phyloP scores from a whole-genome alignment of 2,888 invertebrate genomes.

The Thera britannica region DNA sequence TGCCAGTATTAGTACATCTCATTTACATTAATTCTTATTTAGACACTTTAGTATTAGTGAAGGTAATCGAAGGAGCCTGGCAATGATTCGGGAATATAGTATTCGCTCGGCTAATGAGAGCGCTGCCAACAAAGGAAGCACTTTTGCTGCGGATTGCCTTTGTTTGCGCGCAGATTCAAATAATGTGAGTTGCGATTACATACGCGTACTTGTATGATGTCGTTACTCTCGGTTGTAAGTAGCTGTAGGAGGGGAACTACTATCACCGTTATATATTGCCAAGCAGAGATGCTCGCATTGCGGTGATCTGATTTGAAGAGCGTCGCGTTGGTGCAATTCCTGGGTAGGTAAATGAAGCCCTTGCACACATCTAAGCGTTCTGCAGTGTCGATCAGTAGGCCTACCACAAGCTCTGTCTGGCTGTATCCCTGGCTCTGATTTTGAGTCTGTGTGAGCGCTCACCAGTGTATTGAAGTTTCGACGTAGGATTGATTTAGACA shows the following conservation, averaged over 20 bases:
- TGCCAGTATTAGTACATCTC: background rate
- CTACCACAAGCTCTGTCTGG: no score
- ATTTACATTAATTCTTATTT: background rate
- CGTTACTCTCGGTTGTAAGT: background rate
- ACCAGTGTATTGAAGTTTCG: no score
- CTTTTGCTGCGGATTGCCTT: slow-evolving; percentile 4
- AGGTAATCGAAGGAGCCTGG: background rate
- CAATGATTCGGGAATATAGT: background rate
- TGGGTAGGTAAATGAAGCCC: no score
- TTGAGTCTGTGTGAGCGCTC: no score
- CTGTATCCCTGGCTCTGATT: no score
- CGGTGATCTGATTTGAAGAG: no score
- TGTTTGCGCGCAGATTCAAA: slow-evolving; percentile 1
- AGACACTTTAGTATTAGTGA: background rate
- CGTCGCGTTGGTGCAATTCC: no score
- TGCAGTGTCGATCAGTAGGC: no score
- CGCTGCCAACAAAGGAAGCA: background rate
- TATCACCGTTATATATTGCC: no score
- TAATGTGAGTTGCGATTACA: background rate
- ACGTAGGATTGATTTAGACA: no score
- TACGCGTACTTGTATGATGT: background rate
- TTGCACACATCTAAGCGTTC: no score
- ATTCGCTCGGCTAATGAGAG: slow-evolving; percentile 3
- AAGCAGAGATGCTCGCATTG: no score
- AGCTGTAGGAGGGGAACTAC: background rate